Percentiles rank a stretch among this genome's conserved stretches.
Evolutionary conservation across 2,797 vertebrate genomes (phyloP).

Genomic region (Brotogeris chrysoptera): DNA sequence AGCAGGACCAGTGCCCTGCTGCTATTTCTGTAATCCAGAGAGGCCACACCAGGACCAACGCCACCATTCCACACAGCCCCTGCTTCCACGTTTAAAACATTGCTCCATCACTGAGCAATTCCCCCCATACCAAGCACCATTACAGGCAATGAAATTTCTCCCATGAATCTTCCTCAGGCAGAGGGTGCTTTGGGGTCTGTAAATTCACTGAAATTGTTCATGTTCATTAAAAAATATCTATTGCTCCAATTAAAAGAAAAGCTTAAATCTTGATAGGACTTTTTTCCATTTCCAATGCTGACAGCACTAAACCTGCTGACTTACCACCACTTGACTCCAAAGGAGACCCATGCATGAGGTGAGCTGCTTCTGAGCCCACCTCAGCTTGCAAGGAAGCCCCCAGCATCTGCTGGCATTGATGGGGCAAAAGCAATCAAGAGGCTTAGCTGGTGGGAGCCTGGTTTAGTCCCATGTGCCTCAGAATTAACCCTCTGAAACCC

Average conservation of each 20-base stretch:
- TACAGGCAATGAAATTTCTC: not conserved
- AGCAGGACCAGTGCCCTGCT: not conserved
- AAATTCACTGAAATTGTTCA: not conserved
- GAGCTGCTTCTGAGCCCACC: fast-evolving
- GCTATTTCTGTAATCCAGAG: not conserved
- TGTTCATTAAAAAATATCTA: fast-evolving
- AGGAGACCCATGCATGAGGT: fast-evolving
- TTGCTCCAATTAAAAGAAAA: not conserved
- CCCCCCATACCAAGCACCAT: not conserved
- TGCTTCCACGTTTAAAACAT: fast-evolving
- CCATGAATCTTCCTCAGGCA: not conserved
- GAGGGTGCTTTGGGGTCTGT: not conserved
- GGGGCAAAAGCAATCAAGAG: not conserved
- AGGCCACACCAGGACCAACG: not conserved
- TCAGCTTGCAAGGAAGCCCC: fast-evolving
- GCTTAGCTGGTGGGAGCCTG: not conserved
- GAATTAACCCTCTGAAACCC: not conserved
- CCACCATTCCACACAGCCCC: not conserved
- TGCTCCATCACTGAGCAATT: not conserved
- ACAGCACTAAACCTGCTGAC: not conserved
- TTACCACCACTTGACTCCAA: not conserved
- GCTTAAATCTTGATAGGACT: fast-evolving
- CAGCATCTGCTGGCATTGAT: not conserved
- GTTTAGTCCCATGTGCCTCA: not conserved
- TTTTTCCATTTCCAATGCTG: not conserved